A percentile compares a stretch with the other conserved stretches of the same genome.
phyloP scores from a whole-genome alignment of 2,113 vertebrate genomes.

The Crotalus tigris region DNA sequence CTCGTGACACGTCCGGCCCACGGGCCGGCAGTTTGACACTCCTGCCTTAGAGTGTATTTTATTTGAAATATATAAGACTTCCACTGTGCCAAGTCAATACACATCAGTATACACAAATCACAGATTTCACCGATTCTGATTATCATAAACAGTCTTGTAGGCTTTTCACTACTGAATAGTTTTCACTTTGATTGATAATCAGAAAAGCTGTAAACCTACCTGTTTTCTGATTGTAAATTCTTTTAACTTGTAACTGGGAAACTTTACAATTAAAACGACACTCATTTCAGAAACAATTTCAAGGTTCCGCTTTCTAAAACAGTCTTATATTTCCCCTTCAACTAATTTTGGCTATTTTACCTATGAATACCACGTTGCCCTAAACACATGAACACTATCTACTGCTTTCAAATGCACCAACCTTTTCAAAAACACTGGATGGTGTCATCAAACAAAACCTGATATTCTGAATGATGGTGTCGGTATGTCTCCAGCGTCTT shows the following conservation, averaged over 20 bases:
- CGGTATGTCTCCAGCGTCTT: slow-evolving; percentile 97
- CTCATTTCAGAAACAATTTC: slow-evolving; percentile 46
- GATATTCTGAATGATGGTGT: slow-evolving; percentile 95
- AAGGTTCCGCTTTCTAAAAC: slow-evolving; percentile 38
- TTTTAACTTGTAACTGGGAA: slow-evolving; percentile 19
- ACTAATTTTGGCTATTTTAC: slow-evolving; percentile 52
- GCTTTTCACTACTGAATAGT: neutral
- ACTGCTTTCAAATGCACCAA: slow-evolving; percentile 79
- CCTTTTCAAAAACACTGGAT: slow-evolving; percentile 97
- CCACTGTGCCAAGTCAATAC: neutral
- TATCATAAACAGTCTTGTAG: neutral
- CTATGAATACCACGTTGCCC: slow-evolving; percentile 63
- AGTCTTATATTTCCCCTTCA: slow-evolving; percentile 53
- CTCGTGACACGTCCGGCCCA: no score
- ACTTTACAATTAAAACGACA: slow-evolving; percentile 50
- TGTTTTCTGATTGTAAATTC: slow-evolving; percentile 56
- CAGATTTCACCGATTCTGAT: neutral
- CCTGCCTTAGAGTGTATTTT: neutral
- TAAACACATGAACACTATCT: slow-evolving; percentile 68
- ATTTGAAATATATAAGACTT: neutral
- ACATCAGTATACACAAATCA: neutral
- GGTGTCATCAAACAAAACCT: slow-evolving; percentile 99
- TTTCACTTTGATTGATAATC: slow-evolving; percentile 4
- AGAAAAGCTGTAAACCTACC: slow-evolving; percentile 62
- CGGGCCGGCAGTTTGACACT: no score